Percentiles rank a stretch among this genome's conserved stretches.
phyloP scores from a whole-genome alignment of 2,797 vertebrate genomes.

The Acestrorhynchus altus region DNA sequence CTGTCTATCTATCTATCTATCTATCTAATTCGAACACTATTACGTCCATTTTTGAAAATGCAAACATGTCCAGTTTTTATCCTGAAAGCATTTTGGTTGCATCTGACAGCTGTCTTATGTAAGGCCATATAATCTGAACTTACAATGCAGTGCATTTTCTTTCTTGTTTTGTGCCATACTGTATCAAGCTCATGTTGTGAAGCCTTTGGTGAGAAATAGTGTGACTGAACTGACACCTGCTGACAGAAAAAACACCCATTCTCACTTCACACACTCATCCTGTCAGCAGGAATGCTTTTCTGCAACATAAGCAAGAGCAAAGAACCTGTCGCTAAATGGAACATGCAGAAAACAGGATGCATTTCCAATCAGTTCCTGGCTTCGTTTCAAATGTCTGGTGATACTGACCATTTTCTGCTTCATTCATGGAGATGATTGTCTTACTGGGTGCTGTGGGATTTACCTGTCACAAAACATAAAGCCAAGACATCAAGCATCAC shows the following conservation, averaged over 20 bases:
- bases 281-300: background rate
- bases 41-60: too few species aligned
- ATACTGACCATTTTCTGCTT: constrained; percentile 41
- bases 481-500: constrained; percentile 6
- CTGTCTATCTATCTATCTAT: too few species aligned
- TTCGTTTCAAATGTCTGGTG: constrained; percentile 6
- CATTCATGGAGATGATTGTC: constrained; percentile 52
- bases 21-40: too few species aligned
- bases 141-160: background rate
- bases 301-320: background rate
- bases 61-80: too few species aligned
- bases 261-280: background rate
- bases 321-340: background rate
- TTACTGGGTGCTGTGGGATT: constrained; percentile 21
- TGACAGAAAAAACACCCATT: background rate
- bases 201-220: background rate
- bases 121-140: background rate
- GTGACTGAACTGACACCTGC: background rate
- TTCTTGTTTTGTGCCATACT: background rate
- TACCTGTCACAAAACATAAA: constrained; percentile 40
- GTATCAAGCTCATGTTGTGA: background rate
- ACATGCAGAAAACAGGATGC: constrained; percentile 7
- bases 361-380: constrained; percentile 26
- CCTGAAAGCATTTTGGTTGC: background rate
- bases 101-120: background rate